Percentiles rank a stretch among this genome's conserved stretches.
Conservation (phyloP, 1,140 invertebrate species). For the Anthonomus grandis region DNA sequence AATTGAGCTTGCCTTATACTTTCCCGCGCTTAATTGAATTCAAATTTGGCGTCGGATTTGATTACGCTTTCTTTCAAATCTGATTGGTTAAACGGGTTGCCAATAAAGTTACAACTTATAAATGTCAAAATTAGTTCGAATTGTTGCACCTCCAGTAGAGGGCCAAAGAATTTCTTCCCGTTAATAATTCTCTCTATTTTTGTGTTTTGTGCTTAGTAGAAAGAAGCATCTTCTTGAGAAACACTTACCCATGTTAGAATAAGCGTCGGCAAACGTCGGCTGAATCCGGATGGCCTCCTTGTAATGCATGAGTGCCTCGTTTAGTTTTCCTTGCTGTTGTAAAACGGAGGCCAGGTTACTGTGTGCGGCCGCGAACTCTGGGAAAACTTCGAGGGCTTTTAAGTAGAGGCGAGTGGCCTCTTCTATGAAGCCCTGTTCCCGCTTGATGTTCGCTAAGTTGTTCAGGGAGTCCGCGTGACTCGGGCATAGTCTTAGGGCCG, state of each 20-base stretch:
- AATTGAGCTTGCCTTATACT: too few species aligned
- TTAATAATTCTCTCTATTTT: too few species aligned
- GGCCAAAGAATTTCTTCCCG: too few species aligned
- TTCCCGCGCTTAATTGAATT: too few species aligned
- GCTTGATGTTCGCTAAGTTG: conserved; percentile 92
- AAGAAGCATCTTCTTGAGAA: too few species aligned
- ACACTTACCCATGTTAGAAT: conserved; percentile 99
- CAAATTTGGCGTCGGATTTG: too few species aligned
- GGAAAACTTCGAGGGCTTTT: conserved; percentile 79
- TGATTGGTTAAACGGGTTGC: too few species aligned
- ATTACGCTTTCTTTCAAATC: too few species aligned
- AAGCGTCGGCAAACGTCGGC: conserved; percentile 94
- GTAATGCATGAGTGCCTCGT: conserved; percentile 97
- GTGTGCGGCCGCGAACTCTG: conserved; percentile 98
- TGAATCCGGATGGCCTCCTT: conserved; percentile 97
- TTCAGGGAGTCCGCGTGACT: conserved; percentile 99
- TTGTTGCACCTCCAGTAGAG: too few species aligned
- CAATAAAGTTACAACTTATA: too few species aligned
- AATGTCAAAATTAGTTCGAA: too few species aligned
- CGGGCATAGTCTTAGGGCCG: conserved; percentile 90
- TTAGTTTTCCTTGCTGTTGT: conserved; percentile 96
- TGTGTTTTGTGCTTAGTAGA: too few species aligned
- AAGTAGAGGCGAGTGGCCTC: conserved; percentile 93
- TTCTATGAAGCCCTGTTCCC: conserved; percentile 91
- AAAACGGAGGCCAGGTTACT: conserved; percentile 97